phyloP scores from a whole-genome alignment of 2,888 invertebrate genomes.

The Parnassius glacialis region DNA sequence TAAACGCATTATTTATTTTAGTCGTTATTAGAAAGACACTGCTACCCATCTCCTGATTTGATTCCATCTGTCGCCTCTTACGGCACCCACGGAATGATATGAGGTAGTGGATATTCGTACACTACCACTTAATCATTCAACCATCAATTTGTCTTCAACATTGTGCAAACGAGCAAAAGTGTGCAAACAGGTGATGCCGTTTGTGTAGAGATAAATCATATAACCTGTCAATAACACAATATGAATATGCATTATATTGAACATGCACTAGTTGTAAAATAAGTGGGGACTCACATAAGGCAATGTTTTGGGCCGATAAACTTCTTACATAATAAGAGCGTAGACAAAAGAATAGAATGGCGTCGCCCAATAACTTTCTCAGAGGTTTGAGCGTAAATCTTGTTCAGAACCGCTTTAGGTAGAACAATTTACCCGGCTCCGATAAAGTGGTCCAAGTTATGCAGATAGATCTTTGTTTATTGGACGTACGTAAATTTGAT shows the following conservation, averaged over 20 bases:
- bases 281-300: slow-evolving; percentile 31
- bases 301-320: slow-evolving; percentile 36
- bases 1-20: too few species aligned
- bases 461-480: slow-evolving; percentile 29
- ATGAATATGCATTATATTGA: slow-evolving; percentile 19
- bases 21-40: too few species aligned
- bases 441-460: slow-evolving; percentile 29
- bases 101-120: too few species aligned
- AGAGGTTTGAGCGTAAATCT: slow-evolving; percentile 31
- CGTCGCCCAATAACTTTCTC: slow-evolving; percentile 28
- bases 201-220: too few species aligned
- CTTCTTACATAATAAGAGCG: slow-evolving; percentile 37
- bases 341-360: slow-evolving; percentile 37
- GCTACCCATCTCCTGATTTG: too few species aligned
- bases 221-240: too few species aligned
- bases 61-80: too few species aligned
- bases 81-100: too few species aligned
- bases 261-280: slow-evolving; percentile 28
- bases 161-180: too few species aligned
- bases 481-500: slow-evolving; percentile 32
- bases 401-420: slow-evolving; percentile 28
- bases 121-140: too few species aligned
- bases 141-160: too few species aligned
- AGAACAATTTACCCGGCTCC: slow-evolving; percentile 29
- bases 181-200: too few species aligned